These are phyloP conservation scores for Phragmatobia fuliginosa DNA, from an alignment of 2,888 invertebrate genomes.

Conservation along the genomic window DNA sequence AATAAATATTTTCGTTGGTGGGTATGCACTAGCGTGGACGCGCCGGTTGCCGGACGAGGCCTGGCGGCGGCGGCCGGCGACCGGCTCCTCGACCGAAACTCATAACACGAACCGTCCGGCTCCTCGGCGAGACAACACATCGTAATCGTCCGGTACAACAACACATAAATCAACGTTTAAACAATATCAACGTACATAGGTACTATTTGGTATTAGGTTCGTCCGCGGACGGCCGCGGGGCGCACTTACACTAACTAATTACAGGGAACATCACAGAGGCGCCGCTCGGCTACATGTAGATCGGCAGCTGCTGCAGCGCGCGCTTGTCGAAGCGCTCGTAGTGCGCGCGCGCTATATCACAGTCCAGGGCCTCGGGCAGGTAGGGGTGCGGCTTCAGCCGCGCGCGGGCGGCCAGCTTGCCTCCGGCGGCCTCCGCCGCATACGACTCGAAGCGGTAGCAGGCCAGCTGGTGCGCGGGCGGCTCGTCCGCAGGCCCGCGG, in stretches of 20 bases:
- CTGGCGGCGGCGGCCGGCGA: constrained; percentile 38
- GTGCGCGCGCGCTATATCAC: constrained; percentile 80
- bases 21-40: constrained; percentile 58
- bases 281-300: constrained; percentile 80
- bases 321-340: constrained; percentile 84
- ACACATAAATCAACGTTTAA: constrained; percentile 80
- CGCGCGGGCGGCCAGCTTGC: constrained; percentile 63
- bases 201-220: constrained; percentile 82
- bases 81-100: constrained; percentile 44
- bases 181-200: constrained; percentile 81
- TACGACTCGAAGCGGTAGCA: constrained; percentile 69
- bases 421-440: constrained; percentile 61
- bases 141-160: constrained; percentile 72
- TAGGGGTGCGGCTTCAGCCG: constrained; percentile 72
- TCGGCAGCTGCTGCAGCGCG: constrained; percentile 84
- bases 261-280: constrained; percentile 80
- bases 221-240: constrained; percentile 48
- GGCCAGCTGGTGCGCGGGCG: constrained; percentile 50
- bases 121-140: constrained; percentile 59
- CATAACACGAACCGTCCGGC: constrained; percentile 50
- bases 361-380: constrained; percentile 72
- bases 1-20: constrained; percentile 82
- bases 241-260: constrained; percentile 79
- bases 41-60: constrained; percentile 32
- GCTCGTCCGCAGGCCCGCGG: constrained; percentile 52